A percentile compares a stretch with the other conserved stretches of the same genome.
phyloP scores from a whole-genome alignment of 2,113 vertebrate genomes.

The Monopterus albus region DNA sequence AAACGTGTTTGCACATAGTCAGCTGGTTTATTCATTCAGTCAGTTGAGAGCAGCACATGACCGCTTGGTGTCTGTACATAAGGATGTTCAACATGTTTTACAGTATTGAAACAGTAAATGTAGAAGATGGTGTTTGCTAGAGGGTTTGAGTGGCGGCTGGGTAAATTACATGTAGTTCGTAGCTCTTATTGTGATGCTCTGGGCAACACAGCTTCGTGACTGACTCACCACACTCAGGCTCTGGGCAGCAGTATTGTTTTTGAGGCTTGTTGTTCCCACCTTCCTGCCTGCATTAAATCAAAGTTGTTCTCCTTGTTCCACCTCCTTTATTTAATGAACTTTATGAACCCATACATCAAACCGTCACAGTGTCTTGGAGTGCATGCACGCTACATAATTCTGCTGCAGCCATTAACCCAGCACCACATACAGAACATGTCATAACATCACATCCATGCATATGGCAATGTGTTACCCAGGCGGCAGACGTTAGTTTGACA shows the following conservation, averaged over 20 bases:
- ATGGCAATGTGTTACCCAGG: background rate
- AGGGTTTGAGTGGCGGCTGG: slow-evolving; percentile 26
- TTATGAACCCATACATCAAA: slow-evolving; percentile 50
- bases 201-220: background rate
- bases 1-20: background rate
- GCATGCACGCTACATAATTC: slow-evolving; percentile 25
- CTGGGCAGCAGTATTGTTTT: too few relatives aligned
- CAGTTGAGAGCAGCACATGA: slow-evolving; percentile 2
- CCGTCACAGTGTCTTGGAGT: too few relatives aligned
- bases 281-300: slow-evolving; percentile 57
- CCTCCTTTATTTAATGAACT: slow-evolving; percentile 40
- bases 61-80: slow-evolving; percentile 27
- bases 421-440: slow-evolving; percentile 38
- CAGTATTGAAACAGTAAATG: slow-evolving; percentile 36
- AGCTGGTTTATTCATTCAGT: background rate
- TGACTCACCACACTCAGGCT: background rate
- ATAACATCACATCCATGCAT: slow-evolving; percentile 25
- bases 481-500: background rate
- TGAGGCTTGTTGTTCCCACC: background rate
- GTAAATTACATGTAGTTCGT: slow-evolving; percentile 17
- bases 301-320: slow-evolving; percentile 34
- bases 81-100: slow-evolving; percentile 53
- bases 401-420: slow-evolving; percentile 16
- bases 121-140: slow-evolving; percentile 41
- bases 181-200: slow-evolving; percentile 4